These are phyloP conservation scores for Episyrphus balteatus DNA, from an alignment of 1,140 invertebrate genomes.

Conservation along the genomic window DNA sequence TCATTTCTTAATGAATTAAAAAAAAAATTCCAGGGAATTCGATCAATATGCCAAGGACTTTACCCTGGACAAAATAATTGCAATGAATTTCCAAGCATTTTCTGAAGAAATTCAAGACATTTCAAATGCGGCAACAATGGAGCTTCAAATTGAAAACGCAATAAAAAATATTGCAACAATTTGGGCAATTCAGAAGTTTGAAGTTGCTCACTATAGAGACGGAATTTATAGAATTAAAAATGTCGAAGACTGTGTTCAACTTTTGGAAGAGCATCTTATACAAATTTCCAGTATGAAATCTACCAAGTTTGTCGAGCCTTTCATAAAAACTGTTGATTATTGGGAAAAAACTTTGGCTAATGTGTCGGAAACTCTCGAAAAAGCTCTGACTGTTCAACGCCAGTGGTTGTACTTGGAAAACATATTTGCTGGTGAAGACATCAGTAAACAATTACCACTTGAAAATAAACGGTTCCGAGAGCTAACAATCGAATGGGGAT, in stretches of 20 bases:
- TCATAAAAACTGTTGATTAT: conserved; percentile 63
- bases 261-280: conserved; percentile 62
- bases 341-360: conserved; percentile 72
- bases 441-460: conserved; percentile 66
- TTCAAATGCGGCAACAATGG: conserved; percentile 72
- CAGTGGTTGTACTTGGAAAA: conserved; percentile 75
- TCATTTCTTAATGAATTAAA: too few species aligned
- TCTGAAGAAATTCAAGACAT: conserved; percentile 70
- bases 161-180: conserved; percentile 55
- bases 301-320: conserved; percentile 75
- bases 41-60: conserved; percentile 64
- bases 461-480: conserved; percentile 65
- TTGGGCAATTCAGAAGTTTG: conserved; percentile 59
- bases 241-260: conserved; percentile 60
- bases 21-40: conserved; percentile 55
- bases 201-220: conserved; percentile 59
- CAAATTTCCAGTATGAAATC: conserved; percentile 72
- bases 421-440: conserved; percentile 76
- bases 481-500: conserved; percentile 58
- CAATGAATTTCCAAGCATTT: conserved; percentile 65
- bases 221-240: conserved; percentile 50
- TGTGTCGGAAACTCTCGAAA: conserved; percentile 67
- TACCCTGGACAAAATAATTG: conserved; percentile 65
- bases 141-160: conserved; percentile 69
- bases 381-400: conserved; percentile 61